These are phyloP conservation scores for Metellina segmentata DNA, from an alignment of 2,888 invertebrate genomes.

Conservation along the genomic window DNA sequence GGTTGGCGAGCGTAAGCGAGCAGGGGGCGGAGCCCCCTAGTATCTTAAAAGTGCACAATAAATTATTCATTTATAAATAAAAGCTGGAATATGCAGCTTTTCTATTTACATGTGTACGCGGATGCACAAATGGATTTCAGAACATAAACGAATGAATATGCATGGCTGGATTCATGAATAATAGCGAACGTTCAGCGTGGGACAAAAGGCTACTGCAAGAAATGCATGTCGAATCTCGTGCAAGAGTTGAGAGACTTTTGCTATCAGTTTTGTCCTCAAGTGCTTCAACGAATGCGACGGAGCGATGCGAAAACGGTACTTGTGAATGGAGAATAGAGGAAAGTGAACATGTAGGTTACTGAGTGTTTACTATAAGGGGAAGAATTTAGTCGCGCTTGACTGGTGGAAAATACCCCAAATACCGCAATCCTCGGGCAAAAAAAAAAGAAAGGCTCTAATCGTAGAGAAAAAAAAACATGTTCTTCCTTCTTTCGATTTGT, in stretches of 20 bases:
- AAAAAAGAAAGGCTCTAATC: background rate
- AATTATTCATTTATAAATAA: too few relatives aligned
- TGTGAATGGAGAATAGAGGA: background rate
- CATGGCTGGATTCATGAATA: too few relatives aligned
- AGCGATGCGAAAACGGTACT: background rate
- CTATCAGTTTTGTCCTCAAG: background rate
- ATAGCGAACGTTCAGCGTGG: too few relatives aligned
- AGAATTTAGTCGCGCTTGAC: constrained; percentile 9
- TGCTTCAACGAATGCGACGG: background rate
- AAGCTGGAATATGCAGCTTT: too few relatives aligned
- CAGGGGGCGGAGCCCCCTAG: too few relatives aligned
- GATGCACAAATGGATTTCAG: too few relatives aligned
- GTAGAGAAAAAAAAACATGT: background rate
- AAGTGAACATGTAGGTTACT: constrained; percentile 10
- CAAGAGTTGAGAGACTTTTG: background rate
- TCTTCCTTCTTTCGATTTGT: constrained; percentile 7
- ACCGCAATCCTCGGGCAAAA: background rate
- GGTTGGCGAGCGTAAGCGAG: too few relatives aligned
- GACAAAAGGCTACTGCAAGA: too few relatives aligned
- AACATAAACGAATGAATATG: too few relatives aligned
- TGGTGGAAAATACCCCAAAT: background rate
- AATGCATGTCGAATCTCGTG: background rate
- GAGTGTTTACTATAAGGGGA: background rate
- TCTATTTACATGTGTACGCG: too few relatives aligned
- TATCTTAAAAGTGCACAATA: too few relatives aligned